Evolutionary conservation across 1,140 invertebrate genomes (phyloP).

Genomic region (Pseudoatta argentina): DNA sequence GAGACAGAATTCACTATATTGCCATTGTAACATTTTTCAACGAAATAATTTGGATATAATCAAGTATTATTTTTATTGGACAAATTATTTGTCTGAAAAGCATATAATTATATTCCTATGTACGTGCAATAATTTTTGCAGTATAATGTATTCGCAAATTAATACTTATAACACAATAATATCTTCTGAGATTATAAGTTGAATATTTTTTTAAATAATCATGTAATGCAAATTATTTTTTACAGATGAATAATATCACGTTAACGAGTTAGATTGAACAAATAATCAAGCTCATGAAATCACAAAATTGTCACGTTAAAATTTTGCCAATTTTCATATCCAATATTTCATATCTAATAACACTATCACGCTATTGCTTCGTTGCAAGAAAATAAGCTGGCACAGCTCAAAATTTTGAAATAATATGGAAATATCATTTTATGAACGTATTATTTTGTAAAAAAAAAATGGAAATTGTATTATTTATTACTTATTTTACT

Average conservation of each 20-base stretch:
- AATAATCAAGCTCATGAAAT: constrained; percentile 22
- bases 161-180: not conserved
- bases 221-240: constrained; percentile 43
- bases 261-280: constrained; percentile 13
- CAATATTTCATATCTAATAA: not conserved
- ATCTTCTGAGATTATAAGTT: not conserved
- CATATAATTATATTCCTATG: not conserved
- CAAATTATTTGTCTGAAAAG: constrained; percentile 37
- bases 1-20: not conserved
- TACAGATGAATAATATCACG: not conserved
- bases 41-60: constrained; percentile 3
- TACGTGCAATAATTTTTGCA: constrained; percentile 17
- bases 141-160: constrained; percentile 24
- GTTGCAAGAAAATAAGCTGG: constrained; percentile 16
- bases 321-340: constrained; percentile 27
- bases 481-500: not conserved
- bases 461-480: not conserved
- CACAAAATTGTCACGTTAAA: constrained; percentile 25
- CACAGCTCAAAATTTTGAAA: not conserved
- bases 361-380: not conserved
- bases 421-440: constrained; percentile 3
- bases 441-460: no score
- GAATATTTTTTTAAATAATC: constrained; percentile 38
- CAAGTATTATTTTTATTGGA: constrained; percentile 17
- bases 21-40: constrained; percentile 5